Base-by-base conservation (phyloP, 2,797 vertebrate species). In the Lindbergichthys nudifrons region DNA sequence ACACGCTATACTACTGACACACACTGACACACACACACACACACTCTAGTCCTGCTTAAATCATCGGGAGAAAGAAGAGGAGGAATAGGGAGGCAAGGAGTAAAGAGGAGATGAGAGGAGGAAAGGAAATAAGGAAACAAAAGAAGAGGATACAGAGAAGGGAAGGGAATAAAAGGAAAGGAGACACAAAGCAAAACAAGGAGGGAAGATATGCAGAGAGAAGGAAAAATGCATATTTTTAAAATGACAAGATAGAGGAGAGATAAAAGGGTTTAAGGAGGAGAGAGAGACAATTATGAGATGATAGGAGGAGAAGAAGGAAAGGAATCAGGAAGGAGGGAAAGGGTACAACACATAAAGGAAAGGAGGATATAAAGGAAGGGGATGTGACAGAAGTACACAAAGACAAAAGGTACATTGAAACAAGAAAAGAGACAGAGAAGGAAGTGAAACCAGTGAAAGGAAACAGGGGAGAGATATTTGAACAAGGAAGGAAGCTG, bases 31-130 rank as follows among this genome's bases (percentile, higher is more conserved):
- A n/a, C n/a, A n/a, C n/a, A n/a, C n/a, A n/a, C n/a, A n/a, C n/a
- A n/a, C 59, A 66, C 30, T n/a, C n/a, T 19, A 7, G 16, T 54
- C 15, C 59, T 41, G 43, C 59, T 59, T 23, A 13, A 48, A 57
- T 39, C 58, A 62, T 19, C 14, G 59, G 53, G 6, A 47, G 14
- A 53, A 30, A 50, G 10, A 48, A 4, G 36, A 66, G 47, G 47
- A 48, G 21, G 23, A n/a, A n/a, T n/a, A 11, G 61, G 18, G 21
- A 19, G 12, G 15, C 3, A 41, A n/a, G 4, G 23, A 30, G 12
- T n/a, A 18, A 19, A 16, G 18, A 11, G 13, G 8, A 0, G 32
- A 32, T 26, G 21, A 14, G n/a, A 43, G 19, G 47, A 10, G 16
- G 43, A 32, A 5, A 30, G 3, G 4, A 59, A 23, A 36, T 3